Conservation (phyloP, 1,140 invertebrate species). For the Platyscapa corneri region DNA sequence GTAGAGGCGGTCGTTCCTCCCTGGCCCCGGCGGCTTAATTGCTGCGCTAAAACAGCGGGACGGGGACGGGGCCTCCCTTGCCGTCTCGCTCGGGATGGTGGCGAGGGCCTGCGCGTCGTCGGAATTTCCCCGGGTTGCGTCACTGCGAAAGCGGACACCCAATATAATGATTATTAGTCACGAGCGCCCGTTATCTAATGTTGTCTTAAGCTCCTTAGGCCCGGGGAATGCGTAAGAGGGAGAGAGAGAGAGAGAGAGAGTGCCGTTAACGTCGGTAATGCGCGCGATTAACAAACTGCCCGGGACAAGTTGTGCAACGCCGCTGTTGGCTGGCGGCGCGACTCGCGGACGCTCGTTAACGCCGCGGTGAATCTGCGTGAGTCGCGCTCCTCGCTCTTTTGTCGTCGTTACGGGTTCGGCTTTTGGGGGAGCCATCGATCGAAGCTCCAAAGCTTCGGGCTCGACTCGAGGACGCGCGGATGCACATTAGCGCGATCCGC, state of each 20-base stretch:
- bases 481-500: too few species aligned
- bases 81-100: too few species aligned
- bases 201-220: not conserved
- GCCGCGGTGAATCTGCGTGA: not conserved
- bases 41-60: not conserved
- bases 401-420: too few species aligned
- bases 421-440: too few species aligned
- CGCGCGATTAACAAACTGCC: not conserved
- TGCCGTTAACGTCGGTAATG: not conserved
- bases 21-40: not conserved
- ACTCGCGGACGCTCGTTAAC: not conserved
- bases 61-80: too few species aligned
- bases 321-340: not conserved
- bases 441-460: too few species aligned
- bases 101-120: too few species aligned
- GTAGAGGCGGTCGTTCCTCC: not conserved
- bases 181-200: not conserved
- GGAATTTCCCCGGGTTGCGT: not conserved
- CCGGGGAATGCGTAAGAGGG: too few species aligned
- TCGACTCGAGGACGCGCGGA: too few species aligned
- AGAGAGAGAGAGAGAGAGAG: too few species aligned
- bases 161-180: not conserved
- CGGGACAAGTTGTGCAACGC: not conserved
- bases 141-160: too few species aligned
- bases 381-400: not conserved